Evolutionary conservation across 2,888 invertebrate species (phyloP), one percentile per base, ranked within the genome.

Genomic region (Dendrolimus houi): DNA sequence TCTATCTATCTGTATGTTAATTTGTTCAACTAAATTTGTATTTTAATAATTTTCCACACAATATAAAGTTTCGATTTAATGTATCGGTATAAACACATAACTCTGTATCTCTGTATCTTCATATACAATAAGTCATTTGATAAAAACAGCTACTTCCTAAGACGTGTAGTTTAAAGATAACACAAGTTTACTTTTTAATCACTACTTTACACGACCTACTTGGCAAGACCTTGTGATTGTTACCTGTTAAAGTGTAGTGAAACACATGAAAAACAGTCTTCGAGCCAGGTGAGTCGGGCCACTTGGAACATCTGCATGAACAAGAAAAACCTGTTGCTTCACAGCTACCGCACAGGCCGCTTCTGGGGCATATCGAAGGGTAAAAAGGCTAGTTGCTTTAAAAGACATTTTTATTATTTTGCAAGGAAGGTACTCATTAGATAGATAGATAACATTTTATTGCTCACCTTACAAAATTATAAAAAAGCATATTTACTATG

Each of bases 181-280:
- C 61, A 65, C 64, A 68, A 66, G 69, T 76, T 72, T 72, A 64
- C 67, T 58, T 57, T 58, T 62, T 56, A 62, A 58, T 64, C 60
- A 62, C 64, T 62, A 67, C 57, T 69, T 69, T 68, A 67, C 66
- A 67, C 71, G 75, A 72, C 83, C 83, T 68, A 81, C 65, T 72
- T 82, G 64, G 17, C 9, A 59, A 68, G 74, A 69, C 83, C 83
- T 84, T 81, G 83, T 73, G 64, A 77, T 73, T 76, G 79, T 77
- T 84, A 74, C 71, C 62, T 61, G 62, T 63, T 65, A 71, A 65
- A 66, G 64, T 67, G 64, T 65, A 62, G 68, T 63, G 65, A 72
- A 73, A 73, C 72, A 64, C 67, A 64, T 64, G 68, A 73, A 68
- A 70, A 65, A 61, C 57, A 41, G 56, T 41, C 52, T 55, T 53